These are phyloP conservation scores for Necrosyrtes monachus DNA, from an alignment of 2,797 vertebrate species.

Conservation along the genomic window DNA sequence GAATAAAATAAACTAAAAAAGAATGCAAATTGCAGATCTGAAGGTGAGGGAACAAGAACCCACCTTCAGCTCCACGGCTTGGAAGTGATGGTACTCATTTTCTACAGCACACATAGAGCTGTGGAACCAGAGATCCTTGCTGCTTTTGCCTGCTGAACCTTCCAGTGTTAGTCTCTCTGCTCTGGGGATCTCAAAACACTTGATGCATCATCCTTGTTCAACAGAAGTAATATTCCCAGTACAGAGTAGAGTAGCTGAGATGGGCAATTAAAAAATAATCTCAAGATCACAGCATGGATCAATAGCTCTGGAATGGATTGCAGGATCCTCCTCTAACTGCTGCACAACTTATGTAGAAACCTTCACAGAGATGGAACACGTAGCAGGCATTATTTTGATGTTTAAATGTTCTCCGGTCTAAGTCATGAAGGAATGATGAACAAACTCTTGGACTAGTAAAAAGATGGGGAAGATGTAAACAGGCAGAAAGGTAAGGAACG, in stretches of 20 bases:
- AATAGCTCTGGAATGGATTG: not conserved
- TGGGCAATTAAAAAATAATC: not conserved
- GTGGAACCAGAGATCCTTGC: not conserved
- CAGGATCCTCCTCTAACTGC: not conserved
- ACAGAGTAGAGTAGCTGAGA: not conserved
- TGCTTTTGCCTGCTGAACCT: not conserved
- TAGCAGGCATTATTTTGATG: not conserved
- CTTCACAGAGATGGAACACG: too few species aligned
- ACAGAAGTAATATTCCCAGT: not conserved
- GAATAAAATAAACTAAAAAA: not conserved
- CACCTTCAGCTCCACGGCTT: not conserved
- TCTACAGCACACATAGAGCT: not conserved
- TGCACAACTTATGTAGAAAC: not conserved
- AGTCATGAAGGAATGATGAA: not conserved
- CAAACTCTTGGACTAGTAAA: not conserved
- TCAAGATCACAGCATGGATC: not conserved
- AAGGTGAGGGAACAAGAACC: not conserved
- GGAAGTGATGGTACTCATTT: not conserved
- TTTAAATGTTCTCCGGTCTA: not conserved
- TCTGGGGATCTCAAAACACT: not conserved
- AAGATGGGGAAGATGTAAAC: not conserved
- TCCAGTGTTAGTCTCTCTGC: not conserved
- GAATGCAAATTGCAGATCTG: not conserved
- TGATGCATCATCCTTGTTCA: not conserved
- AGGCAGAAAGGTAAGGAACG: not conserved